Conservation (phyloP, 2,888 invertebrate genomes). For the Autographa gamma region DNA sequence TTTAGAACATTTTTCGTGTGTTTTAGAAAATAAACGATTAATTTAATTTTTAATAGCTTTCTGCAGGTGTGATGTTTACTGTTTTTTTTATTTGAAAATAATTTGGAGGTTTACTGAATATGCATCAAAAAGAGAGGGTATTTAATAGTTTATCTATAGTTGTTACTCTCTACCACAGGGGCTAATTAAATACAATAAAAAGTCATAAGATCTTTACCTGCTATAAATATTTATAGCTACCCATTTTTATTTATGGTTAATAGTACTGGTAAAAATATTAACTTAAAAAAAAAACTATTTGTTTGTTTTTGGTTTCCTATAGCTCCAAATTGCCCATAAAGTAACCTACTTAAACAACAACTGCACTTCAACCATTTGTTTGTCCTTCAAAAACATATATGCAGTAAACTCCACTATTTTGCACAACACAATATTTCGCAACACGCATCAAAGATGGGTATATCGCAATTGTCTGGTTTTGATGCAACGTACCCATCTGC, state of each 20-base stretch:
- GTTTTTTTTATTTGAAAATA: not conserved
- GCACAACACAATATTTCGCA: not conserved
- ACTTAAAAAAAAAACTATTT: too few species aligned
- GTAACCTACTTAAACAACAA: too few species aligned
- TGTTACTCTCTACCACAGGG: too few species aligned
- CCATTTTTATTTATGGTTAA: too few species aligned
- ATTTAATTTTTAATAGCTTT: not conserved
- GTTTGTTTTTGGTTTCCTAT: too few species aligned
- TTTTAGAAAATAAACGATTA: conserved; percentile 16
- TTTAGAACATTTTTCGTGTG: conserved; percentile 52
- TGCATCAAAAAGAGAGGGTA: not conserved
- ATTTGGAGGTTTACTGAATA: not conserved
- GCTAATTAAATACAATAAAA: too few species aligned
- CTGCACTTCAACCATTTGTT: too few species aligned
- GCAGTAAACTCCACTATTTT: not conserved
- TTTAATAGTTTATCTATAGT: too few species aligned
- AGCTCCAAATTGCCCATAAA: too few species aligned
- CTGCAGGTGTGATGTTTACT: not conserved
- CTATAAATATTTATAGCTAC: too few species aligned
- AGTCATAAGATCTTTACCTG: too few species aligned
- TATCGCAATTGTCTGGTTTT: conserved; percentile 27
- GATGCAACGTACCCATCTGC: conserved; percentile 10
- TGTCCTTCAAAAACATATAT: not conserved
- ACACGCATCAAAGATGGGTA: conserved; percentile 3
- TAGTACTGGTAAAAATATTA: too few species aligned